Evolutionary conservation across 2,797 vertebrate genomes (phyloP), one percentile per base, ranked within the genome.

Genomic region (Hemitrygon akajei): DNA sequence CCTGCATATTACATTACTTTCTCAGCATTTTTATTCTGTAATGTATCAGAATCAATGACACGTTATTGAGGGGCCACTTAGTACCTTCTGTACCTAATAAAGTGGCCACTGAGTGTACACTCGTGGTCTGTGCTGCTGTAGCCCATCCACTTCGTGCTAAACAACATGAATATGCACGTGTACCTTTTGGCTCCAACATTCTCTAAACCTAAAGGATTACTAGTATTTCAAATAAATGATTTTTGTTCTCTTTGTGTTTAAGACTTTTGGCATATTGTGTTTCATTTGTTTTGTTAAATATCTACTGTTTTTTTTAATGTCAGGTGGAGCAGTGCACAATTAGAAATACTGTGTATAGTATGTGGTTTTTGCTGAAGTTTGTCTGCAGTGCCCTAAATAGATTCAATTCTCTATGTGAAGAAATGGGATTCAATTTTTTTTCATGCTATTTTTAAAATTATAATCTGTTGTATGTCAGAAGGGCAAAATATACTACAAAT

Each of bases 1-100:
- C 66, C 40, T 60, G 56, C 73, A 37, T 94, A 94, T 94, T 94
- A 94, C 93, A 93, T 94, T 94, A 87, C 80, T 95, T 96, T 94
- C 94, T 95, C 76, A 93, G 58, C 60, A 0, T 75, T 5, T 47
- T 9, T 56, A 56, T 4, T 0, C 11, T 76, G 40, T 56, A 93
- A 93, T 37, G 56, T 14, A 9, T 76, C 69, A 40, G n/a, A 69
- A 93, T 75, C 25, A 93, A 47, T 47, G 47, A 47, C 47, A 47
- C 4, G 47, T 47, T 47, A 47, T 47, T 47, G 47, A 47, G 47
- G 2, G 47, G 47, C 47, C 47, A 47, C 47, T 47, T 47, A 47
- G 2, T 47, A 47, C 47, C 47, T 47, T 47, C 47, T 2, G 47
- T 47, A 47, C 47, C 47, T 47, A 47, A 47, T 47, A 47, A 47